Evolutionary conservation across 2,113 vertebrate genomes (phyloP).

Genomic region (Eupsittula cactorum): DNA sequence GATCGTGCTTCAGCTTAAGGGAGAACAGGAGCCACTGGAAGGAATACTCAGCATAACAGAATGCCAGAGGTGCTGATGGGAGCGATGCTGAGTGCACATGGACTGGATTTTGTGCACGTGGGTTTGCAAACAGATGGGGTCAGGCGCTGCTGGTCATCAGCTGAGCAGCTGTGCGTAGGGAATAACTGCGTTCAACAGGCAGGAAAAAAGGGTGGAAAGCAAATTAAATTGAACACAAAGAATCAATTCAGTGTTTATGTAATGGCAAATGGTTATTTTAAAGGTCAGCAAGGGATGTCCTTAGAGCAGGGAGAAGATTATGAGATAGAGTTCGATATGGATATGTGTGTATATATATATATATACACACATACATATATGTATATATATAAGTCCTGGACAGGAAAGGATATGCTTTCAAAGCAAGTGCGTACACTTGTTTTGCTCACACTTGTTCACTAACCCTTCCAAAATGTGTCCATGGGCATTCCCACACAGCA

Average conservation of each 20-base stretch:
- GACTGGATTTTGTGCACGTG: background rate
- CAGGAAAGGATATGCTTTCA: background rate
- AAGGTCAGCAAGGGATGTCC: background rate
- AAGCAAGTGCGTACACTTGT: background rate
- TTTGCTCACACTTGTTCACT: background rate
- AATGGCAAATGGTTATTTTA: background rate
- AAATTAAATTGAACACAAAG: background rate
- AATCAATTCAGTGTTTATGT: background rate
- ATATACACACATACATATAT: background rate
- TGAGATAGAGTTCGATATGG: background rate
- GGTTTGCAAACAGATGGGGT: background rate
- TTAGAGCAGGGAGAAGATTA: background rate
- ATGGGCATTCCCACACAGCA: conserved; percentile 21
- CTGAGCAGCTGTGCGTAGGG: background rate
- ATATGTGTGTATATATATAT: background rate
- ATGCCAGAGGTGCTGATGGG: background rate
- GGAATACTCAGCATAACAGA: no score
- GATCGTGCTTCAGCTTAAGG: background rate
- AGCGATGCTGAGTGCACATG: background rate
- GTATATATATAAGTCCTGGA: background rate
- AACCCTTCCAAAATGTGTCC: background rate
- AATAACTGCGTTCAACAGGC: background rate
- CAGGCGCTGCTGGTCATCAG: background rate
- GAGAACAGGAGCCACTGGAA: background rate
- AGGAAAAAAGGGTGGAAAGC: background rate